These are phyloP conservation scores for Merluccius polli DNA, from an alignment of 2,797 vertebrate genomes.

Conservation along the genomic window DNA sequence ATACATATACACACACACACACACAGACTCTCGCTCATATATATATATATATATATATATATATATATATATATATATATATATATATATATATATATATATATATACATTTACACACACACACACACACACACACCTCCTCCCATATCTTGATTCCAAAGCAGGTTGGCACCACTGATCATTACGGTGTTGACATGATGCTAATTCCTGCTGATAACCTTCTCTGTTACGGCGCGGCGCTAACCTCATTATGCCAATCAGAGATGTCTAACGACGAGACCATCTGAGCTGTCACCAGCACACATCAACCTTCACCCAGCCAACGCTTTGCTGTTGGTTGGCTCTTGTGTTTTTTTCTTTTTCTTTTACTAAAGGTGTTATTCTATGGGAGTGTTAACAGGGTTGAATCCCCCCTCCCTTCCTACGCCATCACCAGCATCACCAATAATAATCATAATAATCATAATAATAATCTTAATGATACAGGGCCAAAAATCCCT, in stretches of 20 bases:
- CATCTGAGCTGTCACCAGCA: slow-evolving; percentile 42
- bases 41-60: too few species aligned
- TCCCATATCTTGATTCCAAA: slow-evolving; percentile 31
- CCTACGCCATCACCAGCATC: neutral
- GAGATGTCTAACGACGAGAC: slow-evolving; percentile 54
- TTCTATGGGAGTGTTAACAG: too few species aligned
- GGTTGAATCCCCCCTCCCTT: neutral
- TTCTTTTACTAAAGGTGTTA: too few species aligned
- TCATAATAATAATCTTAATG: too few species aligned
- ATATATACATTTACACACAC: neutral
- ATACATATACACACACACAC: too few species aligned
- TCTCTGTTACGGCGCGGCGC: slow-evolving; percentile 62
- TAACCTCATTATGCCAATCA: slow-evolving; percentile 82
- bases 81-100: neutral
- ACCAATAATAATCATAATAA: too few species aligned
- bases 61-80: too few species aligned
- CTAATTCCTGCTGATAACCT: slow-evolving; percentile 71
- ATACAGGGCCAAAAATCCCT: neutral
- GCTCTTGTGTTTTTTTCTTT: too few species aligned
- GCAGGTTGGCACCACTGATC: slow-evolving; percentile 40
- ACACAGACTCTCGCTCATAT: too few species aligned
- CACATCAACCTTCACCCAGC: slow-evolving; percentile 18
- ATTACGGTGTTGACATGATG: slow-evolving; percentile 47
- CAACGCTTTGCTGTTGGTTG: slow-evolving; percentile 9
- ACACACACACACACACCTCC: neutral